Conservation (phyloP, 2,113 vertebrate species). For the Ursus arctos region DNA sequence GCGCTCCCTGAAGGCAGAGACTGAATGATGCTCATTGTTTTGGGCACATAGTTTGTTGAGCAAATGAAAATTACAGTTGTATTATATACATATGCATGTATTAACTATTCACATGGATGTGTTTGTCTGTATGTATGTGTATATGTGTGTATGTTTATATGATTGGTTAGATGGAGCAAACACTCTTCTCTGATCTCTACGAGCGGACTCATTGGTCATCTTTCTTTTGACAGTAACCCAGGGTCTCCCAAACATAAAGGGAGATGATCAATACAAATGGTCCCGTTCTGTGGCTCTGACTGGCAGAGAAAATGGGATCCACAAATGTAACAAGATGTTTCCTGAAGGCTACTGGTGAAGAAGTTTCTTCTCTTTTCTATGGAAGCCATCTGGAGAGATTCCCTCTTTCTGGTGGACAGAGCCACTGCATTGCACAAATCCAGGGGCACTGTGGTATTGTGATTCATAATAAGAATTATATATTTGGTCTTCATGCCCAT, state of each 20-base stretch:
- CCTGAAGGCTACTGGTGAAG: not conserved
- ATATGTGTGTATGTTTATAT: not conserved
- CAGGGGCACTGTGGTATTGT: not conserved
- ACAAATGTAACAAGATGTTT: not conserved
- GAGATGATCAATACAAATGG: not conserved
- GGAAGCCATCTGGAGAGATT: not conserved
- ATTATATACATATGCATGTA: not conserved
- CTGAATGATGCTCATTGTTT: not conserved
- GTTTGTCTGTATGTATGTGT: not conserved
- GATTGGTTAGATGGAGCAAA: not conserved
- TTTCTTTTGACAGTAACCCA: not conserved
- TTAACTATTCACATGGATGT: not conserved
- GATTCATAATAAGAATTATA: not conserved
- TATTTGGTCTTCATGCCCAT: not conserved
- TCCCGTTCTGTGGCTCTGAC: not conserved
- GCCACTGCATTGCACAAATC: not conserved
- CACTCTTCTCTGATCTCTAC: not conserved
- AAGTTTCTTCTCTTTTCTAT: not conserved
- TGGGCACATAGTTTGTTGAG: not conserved
- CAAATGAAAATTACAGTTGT: not conserved
- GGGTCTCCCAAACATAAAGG: not conserved
- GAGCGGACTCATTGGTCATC: not conserved
- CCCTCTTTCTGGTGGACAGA: constrained; percentile 11
- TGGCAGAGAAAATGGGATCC: not conserved
- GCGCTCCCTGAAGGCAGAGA: not conserved